Percentiles rank a stretch among this genome's conserved stretches.
phyloP scores from a whole-genome alignment of 2,888 invertebrate genomes.

The Galerucella calmariensis region DNA sequence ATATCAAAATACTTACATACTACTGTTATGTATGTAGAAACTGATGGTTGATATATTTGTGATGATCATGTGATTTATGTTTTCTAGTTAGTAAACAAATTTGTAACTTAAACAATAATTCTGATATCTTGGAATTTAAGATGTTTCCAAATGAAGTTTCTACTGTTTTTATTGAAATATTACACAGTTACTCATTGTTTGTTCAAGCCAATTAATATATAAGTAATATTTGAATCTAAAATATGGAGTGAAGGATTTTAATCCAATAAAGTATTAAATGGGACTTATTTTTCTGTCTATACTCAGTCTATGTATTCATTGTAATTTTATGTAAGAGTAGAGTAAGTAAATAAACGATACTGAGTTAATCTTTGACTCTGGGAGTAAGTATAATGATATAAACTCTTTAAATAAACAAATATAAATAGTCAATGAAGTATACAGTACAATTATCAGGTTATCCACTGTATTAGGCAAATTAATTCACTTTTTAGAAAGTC shows the following conservation, averaged over 20 bases:
- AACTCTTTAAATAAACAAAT: too few species aligned
- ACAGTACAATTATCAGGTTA: too few species aligned
- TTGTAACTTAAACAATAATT: neutral
- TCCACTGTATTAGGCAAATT: too few species aligned
- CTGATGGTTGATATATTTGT: neutral
- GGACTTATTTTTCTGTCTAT: too few species aligned
- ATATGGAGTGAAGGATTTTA: neutral
- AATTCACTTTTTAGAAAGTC: too few species aligned
- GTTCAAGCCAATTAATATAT: neutral
- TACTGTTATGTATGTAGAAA: neutral
- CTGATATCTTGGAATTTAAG: neutral
- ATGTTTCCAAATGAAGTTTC: neutral
- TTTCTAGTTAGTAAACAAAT: conserved; percentile 16
- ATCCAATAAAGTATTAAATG: too few species aligned
- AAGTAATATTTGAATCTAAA: neutral
- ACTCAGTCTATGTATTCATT: too few species aligned
- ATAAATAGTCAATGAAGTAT: too few species aligned
- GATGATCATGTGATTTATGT: conserved; percentile 8
- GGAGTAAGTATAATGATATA: too few species aligned
- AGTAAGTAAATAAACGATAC: too few species aligned
- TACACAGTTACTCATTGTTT: neutral
- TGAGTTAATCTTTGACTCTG: too few species aligned
- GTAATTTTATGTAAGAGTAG: too few species aligned
- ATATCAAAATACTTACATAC: neutral
- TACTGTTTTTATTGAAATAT: neutral